These are phyloP conservation scores for Lagodon rhomboides DNA, from an alignment of 2,797 vertebrate species.

Conservation along the genomic window DNA sequence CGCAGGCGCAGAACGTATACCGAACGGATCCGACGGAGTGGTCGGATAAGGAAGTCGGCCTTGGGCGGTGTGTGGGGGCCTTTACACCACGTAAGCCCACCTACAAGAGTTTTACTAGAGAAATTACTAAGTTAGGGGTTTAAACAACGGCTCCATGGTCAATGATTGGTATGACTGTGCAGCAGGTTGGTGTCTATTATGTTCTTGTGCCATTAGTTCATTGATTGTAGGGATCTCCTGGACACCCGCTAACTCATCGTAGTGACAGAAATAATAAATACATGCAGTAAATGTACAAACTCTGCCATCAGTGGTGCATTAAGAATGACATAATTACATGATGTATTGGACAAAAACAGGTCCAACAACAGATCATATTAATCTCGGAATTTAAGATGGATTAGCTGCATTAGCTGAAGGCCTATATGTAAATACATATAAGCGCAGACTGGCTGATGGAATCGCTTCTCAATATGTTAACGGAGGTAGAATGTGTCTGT, in stretches of 20 bases:
- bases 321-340: conserved; percentile 11
- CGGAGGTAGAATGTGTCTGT: not conserved
- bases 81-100: not conserved
- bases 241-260: not conserved
- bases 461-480: conserved; percentile 2
- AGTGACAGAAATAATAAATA: not conserved
- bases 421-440: conserved; percentile 6
- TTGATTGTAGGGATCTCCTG: not conserved
- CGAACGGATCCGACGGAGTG: no score
- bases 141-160: not conserved
- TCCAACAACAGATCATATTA: conserved; percentile 14
- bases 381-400: conserved; percentile 21
- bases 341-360: not conserved
- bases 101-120: not conserved
- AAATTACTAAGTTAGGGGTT: not conserved
- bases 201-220: not conserved
- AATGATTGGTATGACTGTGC: not conserved
- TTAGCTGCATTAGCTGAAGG: conserved; percentile 5
- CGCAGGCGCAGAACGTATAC: no score
- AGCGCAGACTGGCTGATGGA: conserved; percentile 4
- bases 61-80: no score
- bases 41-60: no score
- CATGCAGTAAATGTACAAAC: not conserved
- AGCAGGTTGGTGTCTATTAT: not conserved
- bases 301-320: not conserved